Evolutionary conservation across 2,113 vertebrate species (phyloP), one percentile per base, ranked within the genome.

Genomic region (Glaucomys volans): DNA sequence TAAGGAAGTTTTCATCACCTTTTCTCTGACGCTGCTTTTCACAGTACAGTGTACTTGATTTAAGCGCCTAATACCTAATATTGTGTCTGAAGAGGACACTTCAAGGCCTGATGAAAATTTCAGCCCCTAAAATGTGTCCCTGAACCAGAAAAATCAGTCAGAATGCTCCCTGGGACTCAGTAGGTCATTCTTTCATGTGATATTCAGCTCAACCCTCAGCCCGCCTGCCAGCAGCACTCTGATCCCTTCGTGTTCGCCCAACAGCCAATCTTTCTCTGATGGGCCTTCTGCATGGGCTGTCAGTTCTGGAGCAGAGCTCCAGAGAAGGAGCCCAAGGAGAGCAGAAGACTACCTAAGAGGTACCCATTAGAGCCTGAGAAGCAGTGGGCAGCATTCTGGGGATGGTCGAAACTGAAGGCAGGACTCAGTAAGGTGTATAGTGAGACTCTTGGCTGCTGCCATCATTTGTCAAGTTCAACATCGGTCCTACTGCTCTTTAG

Each of bases 41-140:
- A 37, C 81, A 67, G 71, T 16, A 71, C 4, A 32, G 7, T 35
- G 24, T 32, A 5, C 40, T 54, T 62, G 22, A 71, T 79, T 90
- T 71, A 87, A 95, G 87, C 52, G 77, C 28, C 42, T 57, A 11
- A 44, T 5, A 40, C 12, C 64, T 52, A 42, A 2, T 32, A 67
- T 16, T 59, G 4, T 81, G 32, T 85, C 81, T 86, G 37, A 90
- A 77, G 66, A 52, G 24, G 22, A 59, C 3, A 54, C 22, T 79
- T 69, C 24, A 52, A 67, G n/a, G 18, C n/a, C 59, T 87, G 42
- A 92, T 67, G 67, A 79, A 79, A 74, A 77, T 72, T 92, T 91
- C 28, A 91, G 77, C 8, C 26, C 37, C 62, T 3, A 13, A 66
- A 69, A 66, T 85, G 50, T 97, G 75, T 44, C 24, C n/a, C 40